Conservation (phyloP, 2,888 invertebrate species). For the Epinotia demarniana region DNA sequence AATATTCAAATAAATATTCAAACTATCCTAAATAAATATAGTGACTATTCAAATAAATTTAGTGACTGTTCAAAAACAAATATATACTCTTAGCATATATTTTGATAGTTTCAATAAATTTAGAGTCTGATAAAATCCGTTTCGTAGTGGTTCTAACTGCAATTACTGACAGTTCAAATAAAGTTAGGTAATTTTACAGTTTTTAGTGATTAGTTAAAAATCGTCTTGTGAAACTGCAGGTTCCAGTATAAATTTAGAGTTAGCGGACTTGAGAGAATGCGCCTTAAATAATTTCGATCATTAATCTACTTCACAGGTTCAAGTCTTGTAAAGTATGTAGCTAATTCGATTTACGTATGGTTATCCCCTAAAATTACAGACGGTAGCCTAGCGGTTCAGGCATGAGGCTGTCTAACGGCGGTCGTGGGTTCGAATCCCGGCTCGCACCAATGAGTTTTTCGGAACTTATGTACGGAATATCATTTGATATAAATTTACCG, state of each 20-base stretch:
- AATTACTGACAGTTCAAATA: background rate
- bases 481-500: no score
- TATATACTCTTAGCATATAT: no score
- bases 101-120: background rate
- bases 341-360: no score
- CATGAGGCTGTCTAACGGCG: no score
- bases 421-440: no score
- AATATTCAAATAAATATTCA: background rate
- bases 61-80: background rate
- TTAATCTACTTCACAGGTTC: background rate
- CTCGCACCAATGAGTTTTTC: no score
- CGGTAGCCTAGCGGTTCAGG: no score
- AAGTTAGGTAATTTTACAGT: no score
- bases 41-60: background rate
- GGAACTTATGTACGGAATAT: no score
- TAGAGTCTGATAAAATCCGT: background rate
- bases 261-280: background rate
- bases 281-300: background rate
- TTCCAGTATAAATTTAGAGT: background rate
- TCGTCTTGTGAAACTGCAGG: background rate
- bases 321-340: no score
- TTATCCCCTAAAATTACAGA: no score
- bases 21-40: background rate
- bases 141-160: background rate
- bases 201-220: background rate